A percentile compares a stretch with the other conserved stretches of the same genome.
phyloP scores from a whole-genome alignment of 1,140 invertebrate species.

The Apis cerana region DNA sequence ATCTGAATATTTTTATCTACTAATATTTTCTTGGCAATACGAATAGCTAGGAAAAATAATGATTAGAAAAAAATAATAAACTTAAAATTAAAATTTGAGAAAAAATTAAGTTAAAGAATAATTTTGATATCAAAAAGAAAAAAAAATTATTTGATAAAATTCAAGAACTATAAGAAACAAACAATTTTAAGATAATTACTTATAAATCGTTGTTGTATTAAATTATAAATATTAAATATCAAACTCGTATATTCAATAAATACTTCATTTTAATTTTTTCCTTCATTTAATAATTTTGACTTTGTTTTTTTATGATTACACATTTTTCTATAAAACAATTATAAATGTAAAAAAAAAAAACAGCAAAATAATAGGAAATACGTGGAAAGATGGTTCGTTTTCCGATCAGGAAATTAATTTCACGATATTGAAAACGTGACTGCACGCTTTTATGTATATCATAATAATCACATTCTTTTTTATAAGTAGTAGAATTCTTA shows the following conservation, averaged over 20 bases:
- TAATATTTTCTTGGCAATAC: not conserved
- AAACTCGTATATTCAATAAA: too few species aligned
- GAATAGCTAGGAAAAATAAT: not conserved
- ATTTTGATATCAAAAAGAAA: too few species aligned
- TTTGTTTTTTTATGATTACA: too few species aligned
- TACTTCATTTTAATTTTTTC: too few species aligned
- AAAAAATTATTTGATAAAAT: too few species aligned
- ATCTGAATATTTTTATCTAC: not conserved
- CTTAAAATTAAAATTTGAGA: not conserved
- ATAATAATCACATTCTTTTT: not conserved
- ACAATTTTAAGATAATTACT: too few species aligned
- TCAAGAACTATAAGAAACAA: too few species aligned
- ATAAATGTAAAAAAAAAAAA: too few species aligned
- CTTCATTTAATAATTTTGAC: too few species aligned
- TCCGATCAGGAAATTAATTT: conserved; percentile 30
- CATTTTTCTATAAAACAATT: too few species aligned
- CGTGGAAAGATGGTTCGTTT: not conserved
- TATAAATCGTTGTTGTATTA: too few species aligned
- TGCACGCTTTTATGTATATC: not conserved
- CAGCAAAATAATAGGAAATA: not conserved
- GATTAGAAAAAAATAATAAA: not conserved
- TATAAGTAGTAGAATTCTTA: not conserved
- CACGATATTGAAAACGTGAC: conserved; percentile 13
- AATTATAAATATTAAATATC: not conserved
- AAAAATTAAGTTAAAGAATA: not conserved